Base-by-base conservation (phyloP, 2,113 vertebrate genomes). In the Aplodontia rufa region DNA sequence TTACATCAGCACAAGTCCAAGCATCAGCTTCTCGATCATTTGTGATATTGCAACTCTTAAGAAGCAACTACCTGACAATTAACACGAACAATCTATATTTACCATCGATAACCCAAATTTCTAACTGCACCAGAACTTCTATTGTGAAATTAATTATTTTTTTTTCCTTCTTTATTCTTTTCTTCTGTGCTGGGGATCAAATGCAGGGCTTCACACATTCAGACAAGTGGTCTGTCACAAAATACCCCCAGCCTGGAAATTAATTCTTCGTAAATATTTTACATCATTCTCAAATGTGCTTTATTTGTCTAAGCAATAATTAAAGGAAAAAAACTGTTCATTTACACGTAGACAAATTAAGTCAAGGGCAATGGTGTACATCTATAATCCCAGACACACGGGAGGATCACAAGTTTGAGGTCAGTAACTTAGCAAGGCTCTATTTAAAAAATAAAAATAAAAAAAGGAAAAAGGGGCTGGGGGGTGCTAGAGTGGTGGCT, bases 31-130 rank as follows among this genome's bases (percentile, higher is more conserved):
- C 91, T 45, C 11, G 12, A 96, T 95, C 74, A 95, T 93, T 94
- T 88, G 93, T 82, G 42, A 95, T 71, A 94, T 6, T 45, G 17
- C 64, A 93, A 92, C 82, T 84, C 87, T 92, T 86, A 81, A 82
- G 82, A 81, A 83, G 80, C 81, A 95, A 92, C 62, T 80, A 66
- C 79, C 79, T 81, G 86, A 91, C 86, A 82, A 87, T 85, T 75
- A 90, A 82, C 83, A 94, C 0, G 0, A 90, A 81, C 8, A 32
- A 87, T 91, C 88, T 94, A 85, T 94, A 97, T 93, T 94, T 97
- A 96, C 49, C 89, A 90, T 90, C 79, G 84, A 96, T 86, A 96
- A 91, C 71, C 79, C 94, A 97, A 96, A 93, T 90, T 96, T 64
- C 62, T 80, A 91, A 86, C 32, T 49, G 60, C 51, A 47, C 24